Conservation (phyloP, 2,113 vertebrate genomes). For the Ameiurus melas region DNA sequence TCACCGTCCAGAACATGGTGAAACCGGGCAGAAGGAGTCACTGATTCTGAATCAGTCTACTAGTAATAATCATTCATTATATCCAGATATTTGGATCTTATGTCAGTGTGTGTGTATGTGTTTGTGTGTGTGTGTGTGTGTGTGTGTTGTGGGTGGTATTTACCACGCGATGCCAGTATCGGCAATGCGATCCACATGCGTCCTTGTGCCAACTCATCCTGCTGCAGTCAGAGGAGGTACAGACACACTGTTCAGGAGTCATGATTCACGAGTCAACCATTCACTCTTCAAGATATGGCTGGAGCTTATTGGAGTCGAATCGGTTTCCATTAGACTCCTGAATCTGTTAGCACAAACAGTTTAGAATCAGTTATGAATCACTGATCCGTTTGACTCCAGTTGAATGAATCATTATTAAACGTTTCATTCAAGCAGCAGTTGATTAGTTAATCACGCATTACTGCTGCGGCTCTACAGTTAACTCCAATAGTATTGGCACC, state of each 20-base stretch:
- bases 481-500: not conserved
- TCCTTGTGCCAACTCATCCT: constrained; percentile 92
- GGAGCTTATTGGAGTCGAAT: not conserved
- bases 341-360: not conserved
- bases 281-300: not conserved
- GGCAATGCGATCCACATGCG: constrained; percentile 94
- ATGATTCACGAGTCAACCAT: not conserved
- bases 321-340: not conserved
- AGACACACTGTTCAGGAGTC: constrained; percentile 29
- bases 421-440: not conserved
- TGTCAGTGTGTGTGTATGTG: constrained; percentile 5
- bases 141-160: constrained; percentile 85
- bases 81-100: not conserved
- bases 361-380: not conserved
- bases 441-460: not conserved
- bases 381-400: not conserved
- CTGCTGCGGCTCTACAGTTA: not conserved
- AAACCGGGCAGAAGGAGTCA: no score
- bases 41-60: not conserved
- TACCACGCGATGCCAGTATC: constrained; percentile 94
- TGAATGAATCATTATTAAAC: not conserved
- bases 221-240: constrained; percentile 94
- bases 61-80: not conserved
- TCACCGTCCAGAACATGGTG: constrained; percentile 99
- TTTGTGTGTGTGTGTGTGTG: constrained; percentile 9